Conservation (phyloP, 2,888 invertebrate genomes). For the Cephus nigrinus region DNA sequence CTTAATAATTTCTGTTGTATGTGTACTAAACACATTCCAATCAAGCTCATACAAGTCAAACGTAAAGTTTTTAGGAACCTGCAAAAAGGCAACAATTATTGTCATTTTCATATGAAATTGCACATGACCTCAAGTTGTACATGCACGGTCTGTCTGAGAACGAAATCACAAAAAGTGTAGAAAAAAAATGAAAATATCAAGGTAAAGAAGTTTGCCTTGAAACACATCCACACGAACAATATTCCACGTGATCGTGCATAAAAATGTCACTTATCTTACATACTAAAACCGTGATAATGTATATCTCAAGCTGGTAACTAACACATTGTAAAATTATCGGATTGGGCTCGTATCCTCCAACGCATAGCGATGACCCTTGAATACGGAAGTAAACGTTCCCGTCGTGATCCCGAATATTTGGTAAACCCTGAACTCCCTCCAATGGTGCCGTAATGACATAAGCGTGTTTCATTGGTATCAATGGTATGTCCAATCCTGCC, state of each 20-base stretch:
- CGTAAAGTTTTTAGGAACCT: slow-evolving; percentile 81
- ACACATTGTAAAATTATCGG: slow-evolving; percentile 84
- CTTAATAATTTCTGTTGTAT: slow-evolving; percentile 78
- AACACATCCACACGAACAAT: no score
- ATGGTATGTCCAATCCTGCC: slow-evolving; percentile 77
- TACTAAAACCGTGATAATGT: not conserved
- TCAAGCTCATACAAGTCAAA: slow-evolving; percentile 90
- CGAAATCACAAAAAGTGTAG: not conserved
- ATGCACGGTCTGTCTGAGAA: not conserved
- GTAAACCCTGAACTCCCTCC: slow-evolving; percentile 78
- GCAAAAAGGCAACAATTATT: slow-evolving; percentile 8
- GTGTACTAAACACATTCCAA: slow-evolving; percentile 84
- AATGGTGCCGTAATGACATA: slow-evolving; percentile 87
- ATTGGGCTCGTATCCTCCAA: slow-evolving; percentile 91
- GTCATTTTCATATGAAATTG: slow-evolving; percentile 10
- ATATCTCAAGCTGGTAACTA: slow-evolving; percentile 28
- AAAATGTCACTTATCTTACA: no score
- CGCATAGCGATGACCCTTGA: slow-evolving; percentile 83
- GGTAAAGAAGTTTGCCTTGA: not conserved
- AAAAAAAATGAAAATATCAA: not conserved
- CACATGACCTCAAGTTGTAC: not conserved
- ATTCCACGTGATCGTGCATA: no score
- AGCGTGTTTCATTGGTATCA: slow-evolving; percentile 88
- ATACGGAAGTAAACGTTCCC: slow-evolving; percentile 84
- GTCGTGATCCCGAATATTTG: slow-evolving; percentile 90